phyloP scores from a whole-genome alignment of 2,113 vertebrate genomes.

The Oxygymnocypris stewartii region DNA sequence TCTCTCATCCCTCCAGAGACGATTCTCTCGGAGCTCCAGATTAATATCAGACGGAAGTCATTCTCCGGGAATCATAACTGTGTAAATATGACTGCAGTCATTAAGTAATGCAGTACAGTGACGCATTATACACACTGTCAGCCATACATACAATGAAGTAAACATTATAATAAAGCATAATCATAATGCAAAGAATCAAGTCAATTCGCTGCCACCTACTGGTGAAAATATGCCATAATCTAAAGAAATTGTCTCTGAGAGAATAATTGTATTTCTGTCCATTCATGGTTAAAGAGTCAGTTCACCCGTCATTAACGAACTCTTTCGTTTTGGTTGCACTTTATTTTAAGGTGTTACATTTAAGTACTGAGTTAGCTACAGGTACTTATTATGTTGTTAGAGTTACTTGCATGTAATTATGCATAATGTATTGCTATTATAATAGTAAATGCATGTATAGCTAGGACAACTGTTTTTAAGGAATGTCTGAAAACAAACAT shows the following conservation, averaged over 20 bases:
- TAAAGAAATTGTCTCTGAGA: neutral
- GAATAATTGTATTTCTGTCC: neutral
- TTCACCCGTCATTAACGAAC: neutral
- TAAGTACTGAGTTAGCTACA: no score
- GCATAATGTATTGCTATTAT: no score
- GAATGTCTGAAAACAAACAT: neutral
- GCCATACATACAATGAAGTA: neutral
- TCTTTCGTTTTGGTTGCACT: neutral
- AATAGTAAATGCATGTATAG: no score
- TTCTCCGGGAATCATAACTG: neutral
- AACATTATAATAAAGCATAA: neutral
- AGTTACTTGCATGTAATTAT: no score
- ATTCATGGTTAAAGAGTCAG: neutral
- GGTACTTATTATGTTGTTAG: no score
- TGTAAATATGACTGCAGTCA: neutral
- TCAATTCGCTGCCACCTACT: neutral
- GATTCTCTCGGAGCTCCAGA: constrained; percentile 9
- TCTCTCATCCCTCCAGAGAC: constrained; percentile 7
- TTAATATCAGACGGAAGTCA: constrained; percentile 2
- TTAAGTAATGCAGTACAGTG: neutral
- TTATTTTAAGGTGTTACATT: no score
- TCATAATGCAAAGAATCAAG: neutral
- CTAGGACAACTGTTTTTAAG: no score
- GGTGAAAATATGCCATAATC: neutral
- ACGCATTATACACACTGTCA: no score